Percentiles rank a stretch among this genome's conserved stretches.
Evolutionary conservation across 2,797 vertebrate species (phyloP).

Genomic region (Botia kubotai): DNA sequence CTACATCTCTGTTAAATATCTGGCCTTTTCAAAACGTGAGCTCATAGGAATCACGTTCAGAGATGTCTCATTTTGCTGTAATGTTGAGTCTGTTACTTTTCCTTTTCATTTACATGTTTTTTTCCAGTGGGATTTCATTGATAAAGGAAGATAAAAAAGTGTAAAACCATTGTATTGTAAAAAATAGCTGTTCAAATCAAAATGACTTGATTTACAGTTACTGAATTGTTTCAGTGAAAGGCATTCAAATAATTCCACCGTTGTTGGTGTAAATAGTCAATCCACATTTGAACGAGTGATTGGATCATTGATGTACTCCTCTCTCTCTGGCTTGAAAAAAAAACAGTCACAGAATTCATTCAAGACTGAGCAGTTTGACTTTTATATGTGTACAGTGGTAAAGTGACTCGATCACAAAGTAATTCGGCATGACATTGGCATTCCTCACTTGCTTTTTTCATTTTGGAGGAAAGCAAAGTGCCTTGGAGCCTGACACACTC

Average conservation of each 20-base stretch:
- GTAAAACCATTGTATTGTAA: not conserved
- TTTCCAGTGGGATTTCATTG: not conserved
- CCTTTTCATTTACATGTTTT: not conserved
- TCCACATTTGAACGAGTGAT: constrained; percentile 9
- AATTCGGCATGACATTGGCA: constrained; percentile 48
- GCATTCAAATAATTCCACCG: not conserved
- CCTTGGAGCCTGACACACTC: constrained; percentile 25
- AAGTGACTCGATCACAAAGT: constrained; percentile 31
- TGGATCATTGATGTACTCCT: constrained; percentile 9
- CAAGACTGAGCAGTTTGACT: constrained; percentile 27
- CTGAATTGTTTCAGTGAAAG: not conserved
- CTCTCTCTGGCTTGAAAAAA: not conserved
- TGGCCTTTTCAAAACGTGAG: constrained; percentile 23
- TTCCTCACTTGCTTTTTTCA: constrained; percentile 44
- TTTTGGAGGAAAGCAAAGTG: constrained; percentile 20
- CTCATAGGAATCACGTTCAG: not conserved
- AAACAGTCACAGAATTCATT: constrained; percentile 14
- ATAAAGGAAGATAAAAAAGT: not conserved
- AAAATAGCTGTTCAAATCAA: not conserved
- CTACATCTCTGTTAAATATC: constrained; percentile 37
- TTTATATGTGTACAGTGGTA: constrained; percentile 17
- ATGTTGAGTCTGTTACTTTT: constrained; percentile 10
- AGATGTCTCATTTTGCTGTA: constrained; percentile 7
- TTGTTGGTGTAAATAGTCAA: not conserved
- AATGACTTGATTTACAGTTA: not conserved